phyloP scores from a whole-genome alignment of 1,140 invertebrate species.

The Aphelenchoides besseyi region DNA sequence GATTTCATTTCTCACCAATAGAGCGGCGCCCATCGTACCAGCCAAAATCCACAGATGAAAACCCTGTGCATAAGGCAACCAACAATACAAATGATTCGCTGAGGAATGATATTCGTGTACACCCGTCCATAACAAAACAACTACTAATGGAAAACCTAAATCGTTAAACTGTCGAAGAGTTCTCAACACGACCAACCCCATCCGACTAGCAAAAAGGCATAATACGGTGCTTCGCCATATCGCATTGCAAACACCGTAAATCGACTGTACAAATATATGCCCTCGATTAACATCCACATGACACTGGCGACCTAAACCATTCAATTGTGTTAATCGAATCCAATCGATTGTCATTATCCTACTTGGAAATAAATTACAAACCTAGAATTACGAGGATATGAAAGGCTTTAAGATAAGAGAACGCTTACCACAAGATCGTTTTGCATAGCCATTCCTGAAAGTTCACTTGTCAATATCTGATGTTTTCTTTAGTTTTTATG shows the following conservation, averaged over 20 bases:
- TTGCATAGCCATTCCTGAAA: constrained; percentile 62
- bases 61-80: constrained; percentile 62
- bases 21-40: constrained; percentile 59
- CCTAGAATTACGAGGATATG: no score
- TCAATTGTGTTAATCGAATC: not conserved
- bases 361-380: constrained; percentile 62
- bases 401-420: no score
- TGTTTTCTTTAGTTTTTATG: not conserved
- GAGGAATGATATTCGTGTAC: constrained; percentile 52
- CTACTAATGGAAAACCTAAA: constrained; percentile 58
- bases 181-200: constrained; percentile 55
- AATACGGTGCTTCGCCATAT: constrained; percentile 53
- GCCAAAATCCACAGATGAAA: constrained; percentile 60
- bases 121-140: constrained; percentile 55
- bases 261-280: constrained; percentile 55
- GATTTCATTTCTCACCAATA: constrained; percentile 38
- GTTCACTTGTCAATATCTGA: not conserved
- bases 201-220: constrained; percentile 51
- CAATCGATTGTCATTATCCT: no score
- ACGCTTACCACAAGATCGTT: constrained; percentile 54
- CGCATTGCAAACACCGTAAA: constrained; percentile 62
- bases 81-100: constrained; percentile 51
- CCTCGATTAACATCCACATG: constrained; percentile 63
- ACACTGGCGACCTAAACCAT: constrained; percentile 53
- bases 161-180: constrained; percentile 20